Conservation (phyloP, 2,113 vertebrate genomes). For the Sinocyclocheilus maitianheensis region DNA sequence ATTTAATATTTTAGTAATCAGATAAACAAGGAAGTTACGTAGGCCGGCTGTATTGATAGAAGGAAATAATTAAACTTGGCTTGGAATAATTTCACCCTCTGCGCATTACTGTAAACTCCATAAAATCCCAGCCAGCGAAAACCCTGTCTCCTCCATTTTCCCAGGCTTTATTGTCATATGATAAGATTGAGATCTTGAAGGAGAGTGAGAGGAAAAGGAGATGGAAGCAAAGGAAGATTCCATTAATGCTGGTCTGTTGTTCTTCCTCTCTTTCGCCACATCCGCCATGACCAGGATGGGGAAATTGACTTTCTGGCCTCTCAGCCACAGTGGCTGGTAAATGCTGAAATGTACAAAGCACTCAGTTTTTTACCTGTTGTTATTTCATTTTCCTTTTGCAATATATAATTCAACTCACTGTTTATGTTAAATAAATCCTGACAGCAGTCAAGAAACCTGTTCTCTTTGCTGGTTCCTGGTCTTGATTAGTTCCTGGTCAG, state of each 20-base stretch:
- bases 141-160: conserved; percentile 49
- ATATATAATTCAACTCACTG: neutral
- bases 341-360: neutral
- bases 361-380: neutral
- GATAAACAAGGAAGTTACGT: conserved; percentile 80
- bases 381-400: neutral
- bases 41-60: conserved; percentile 74
- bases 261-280: conserved; percentile 69
- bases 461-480: neutral
- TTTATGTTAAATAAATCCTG: neutral
- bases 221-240: conserved; percentile 69
- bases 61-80: conserved; percentile 77
- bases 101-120: conserved; percentile 78
- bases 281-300: conserved; percentile 18
- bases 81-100: conserved; percentile 78
- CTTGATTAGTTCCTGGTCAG: neutral
- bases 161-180: conserved; percentile 62
- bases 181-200: conserved; percentile 73
- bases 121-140: conserved; percentile 64
- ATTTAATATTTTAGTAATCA: conserved; percentile 79
- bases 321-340: neutral
- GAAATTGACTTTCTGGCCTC: neutral
- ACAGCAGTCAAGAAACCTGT: neutral
- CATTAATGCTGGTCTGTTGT: conserved; percentile 69
- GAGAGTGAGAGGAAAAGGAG: conserved; percentile 52